Evolutionary conservation across 2,888 invertebrate genomes (phyloP), one percentile per base, ranked within the genome.

Genomic region (Tineola bisselliella): DNA sequence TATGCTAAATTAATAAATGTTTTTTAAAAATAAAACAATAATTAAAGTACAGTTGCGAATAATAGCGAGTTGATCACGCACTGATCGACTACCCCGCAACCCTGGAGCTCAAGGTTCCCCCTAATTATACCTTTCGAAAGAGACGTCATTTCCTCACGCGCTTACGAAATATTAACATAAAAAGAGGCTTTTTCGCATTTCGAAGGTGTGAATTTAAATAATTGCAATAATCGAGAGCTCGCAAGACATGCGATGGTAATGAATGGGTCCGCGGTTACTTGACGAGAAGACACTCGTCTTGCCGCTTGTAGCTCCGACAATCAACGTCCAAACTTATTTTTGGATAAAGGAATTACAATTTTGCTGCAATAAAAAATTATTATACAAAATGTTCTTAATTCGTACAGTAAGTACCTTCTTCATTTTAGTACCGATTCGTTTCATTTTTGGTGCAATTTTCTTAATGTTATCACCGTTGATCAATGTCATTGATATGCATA

Each of bases 171-270:
- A 81, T 87, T 84, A 83, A 79, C 77, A 71, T 77, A 79, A 83
- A 83, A 84, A 81, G 78, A 78, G 77, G 75, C 74, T 81, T 84
- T 86, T 84, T 83, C 77, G 75, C 71, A 69, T 79, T 79, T 74
- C 80, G 76, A 82, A 87, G 86, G 87, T 86, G 87, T 84, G 86
- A 87, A 86, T 87, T 86, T 87, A 86, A 87, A 87, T 86, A 86
- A 87, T 87, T 86, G 86, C 84, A 86, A 86, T 86, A 84, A 86
- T 86, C 79, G 72, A 65, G 67, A 64, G 75, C 74, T 74, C 70
- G 76, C 77, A 73, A 71, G 77, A 81, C 86, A 86, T 81, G 86
- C 84, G 71, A 84, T 76, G 73, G 76, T 86, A 84, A 87, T 86
- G 80, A 82, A 71, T 70, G 80, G 82, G 71, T 75, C 72, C 69